Evolutionary conservation across 2,888 invertebrate genomes (phyloP), one percentile per base, ranked within the genome.

Genomic region (Calliphora vomitoria): DNA sequence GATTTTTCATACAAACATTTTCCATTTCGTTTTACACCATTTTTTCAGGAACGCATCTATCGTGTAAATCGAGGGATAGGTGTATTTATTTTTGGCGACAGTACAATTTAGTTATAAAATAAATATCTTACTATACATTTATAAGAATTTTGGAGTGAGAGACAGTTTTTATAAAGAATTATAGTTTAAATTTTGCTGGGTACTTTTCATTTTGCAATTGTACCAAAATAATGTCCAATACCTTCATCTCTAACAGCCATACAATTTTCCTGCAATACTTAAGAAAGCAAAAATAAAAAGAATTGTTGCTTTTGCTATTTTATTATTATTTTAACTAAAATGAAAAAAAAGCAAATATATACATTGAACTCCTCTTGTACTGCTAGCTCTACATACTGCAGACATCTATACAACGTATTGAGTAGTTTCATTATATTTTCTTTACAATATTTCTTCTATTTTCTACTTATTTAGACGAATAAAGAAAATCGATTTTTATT

Each of bases 401-500:
- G 25, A 76, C 53, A 38, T 66, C 15, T 25, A 6, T 31, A 31
- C 31, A 60, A 13, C 60, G n/a, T n/a, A 76, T 69, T 75, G 31
- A 76, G 50, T 50, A 75, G 68, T 68, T 75, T n/a, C 18, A n/a
- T 62, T 80, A 11, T 38, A 15, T 38, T 35, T 68, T 75, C 4
- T 47, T 69, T 60, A 20, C 15, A 68, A 38, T 47, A n/a, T 68
- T 25, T 60, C 8, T 58, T 35, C 1, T 41, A 60, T 68, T 82
- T 75, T 68, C 50, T 15, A 58, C 8, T 53, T 76, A 62, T 62
- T 62, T 62, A 60, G 41, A 31, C 6, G 4, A 38, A 20, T 66
- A 50, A 41, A 44, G 60, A 82, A 76, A 76, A 82, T 82, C 75
- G 82, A 82, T 76, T 71, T 75, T 35, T 80, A 60, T 50, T 55